Evolutionary conservation across 2,113 vertebrate genomes (phyloP).

Genomic region (Sylvia atricapilla): DNA sequence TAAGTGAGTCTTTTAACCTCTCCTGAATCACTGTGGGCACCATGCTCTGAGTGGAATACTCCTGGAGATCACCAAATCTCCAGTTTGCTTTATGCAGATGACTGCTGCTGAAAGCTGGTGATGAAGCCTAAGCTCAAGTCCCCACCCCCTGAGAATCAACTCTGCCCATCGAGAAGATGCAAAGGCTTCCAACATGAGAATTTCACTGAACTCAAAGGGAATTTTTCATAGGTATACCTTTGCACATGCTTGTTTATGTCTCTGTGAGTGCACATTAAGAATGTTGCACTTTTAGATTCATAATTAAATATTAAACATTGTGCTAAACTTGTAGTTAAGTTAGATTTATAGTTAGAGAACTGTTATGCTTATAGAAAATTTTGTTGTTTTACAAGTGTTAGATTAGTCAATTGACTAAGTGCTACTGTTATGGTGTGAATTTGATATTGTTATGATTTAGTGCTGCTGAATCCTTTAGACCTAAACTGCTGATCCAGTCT

Average conservation of each 20-base stretch:
- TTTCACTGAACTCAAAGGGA: neutral
- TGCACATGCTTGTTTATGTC: neutral
- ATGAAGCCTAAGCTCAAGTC: neutral
- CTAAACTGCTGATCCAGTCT: neutral
- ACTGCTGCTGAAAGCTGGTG: neutral
- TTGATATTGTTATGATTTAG: neutral
- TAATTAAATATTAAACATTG: neutral
- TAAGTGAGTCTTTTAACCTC: neutral
- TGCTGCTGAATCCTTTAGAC: neutral
- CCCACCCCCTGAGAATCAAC: neutral
- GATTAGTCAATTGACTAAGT: neutral
- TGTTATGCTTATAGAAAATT: neutral
- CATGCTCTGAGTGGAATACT: too few species aligned
- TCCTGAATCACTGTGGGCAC: too few species aligned
- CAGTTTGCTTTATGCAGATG: neutral
- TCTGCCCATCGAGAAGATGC: neutral
- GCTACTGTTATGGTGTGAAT: neutral
- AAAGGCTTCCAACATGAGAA: neutral
- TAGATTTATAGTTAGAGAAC: neutral
- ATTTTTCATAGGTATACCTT: neutral
- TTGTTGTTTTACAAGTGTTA: neutral
- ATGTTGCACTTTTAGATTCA: neutral
- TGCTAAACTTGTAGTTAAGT: neutral
- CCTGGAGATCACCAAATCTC: neutral
- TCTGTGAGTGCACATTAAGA: neutral